These are phyloP conservation scores for Malacoctenus gilli DNA, from an alignment of 2,797 vertebrate species.

Conservation along the genomic window DNA sequence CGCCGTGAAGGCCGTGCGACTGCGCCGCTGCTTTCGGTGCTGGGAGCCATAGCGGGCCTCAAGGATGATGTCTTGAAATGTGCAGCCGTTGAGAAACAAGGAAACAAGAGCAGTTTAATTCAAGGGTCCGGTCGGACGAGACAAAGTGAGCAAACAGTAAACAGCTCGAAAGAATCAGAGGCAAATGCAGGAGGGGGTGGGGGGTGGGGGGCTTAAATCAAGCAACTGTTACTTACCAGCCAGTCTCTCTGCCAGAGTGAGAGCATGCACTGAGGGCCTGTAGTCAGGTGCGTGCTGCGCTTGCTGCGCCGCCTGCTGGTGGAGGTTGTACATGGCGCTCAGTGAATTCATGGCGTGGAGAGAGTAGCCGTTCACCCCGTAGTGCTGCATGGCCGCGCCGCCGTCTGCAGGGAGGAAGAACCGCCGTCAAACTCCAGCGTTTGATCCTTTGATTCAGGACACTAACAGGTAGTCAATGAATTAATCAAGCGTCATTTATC, in stretches of 20 bases:
- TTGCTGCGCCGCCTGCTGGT: constrained; percentile 98
- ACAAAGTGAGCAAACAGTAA: too few relatives aligned
- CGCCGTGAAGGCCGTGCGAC: constrained; percentile 96
- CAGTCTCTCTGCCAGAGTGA: constrained; percentile 94
- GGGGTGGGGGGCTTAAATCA: constrained; percentile 17
- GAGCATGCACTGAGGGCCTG: constrained; percentile 93
- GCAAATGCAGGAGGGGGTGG: too few relatives aligned
- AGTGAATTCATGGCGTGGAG: constrained; percentile 97
- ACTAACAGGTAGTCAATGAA: too few relatives aligned
- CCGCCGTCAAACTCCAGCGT: not conserved
- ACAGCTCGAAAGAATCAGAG: too few relatives aligned
- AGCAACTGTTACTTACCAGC: constrained; percentile 90
- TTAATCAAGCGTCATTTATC: too few relatives aligned
- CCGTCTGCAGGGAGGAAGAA: constrained; percentile 29
- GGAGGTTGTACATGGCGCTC: constrained; percentile 98
- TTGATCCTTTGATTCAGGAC: too few relatives aligned
- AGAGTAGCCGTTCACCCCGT: constrained; percentile 96
- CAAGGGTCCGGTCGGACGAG: constrained; percentile 77
- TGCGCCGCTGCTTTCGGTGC: constrained; percentile 97
- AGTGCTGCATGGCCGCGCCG: constrained; percentile 90
- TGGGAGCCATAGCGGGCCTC: constrained; percentile 99
- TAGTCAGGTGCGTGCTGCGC: constrained; percentile 95
- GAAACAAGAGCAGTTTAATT: constrained; percentile 91
- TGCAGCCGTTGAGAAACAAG: constrained; percentile 96
- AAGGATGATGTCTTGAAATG: constrained; percentile 99